Evolutionary conservation across 2,113 vertebrate species (phyloP).

Genomic region (Urocitellus parryii): DNA sequence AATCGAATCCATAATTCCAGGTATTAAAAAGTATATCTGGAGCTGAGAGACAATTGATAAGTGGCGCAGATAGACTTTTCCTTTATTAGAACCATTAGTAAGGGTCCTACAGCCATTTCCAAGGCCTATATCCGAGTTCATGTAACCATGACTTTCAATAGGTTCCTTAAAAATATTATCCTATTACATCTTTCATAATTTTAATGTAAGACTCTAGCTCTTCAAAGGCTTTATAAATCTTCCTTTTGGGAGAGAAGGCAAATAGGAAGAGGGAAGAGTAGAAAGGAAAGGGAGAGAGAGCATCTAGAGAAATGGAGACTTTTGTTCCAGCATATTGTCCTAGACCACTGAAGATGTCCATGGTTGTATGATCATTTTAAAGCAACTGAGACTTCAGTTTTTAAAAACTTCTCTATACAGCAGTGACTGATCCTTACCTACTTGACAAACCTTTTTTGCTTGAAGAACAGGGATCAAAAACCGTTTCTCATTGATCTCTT

Average conservation of each 20-base stretch:
- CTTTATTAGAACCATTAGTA: neutral
- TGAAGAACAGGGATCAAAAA: conserved; percentile 68
- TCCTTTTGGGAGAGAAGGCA: neutral
- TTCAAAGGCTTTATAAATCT: conserved; percentile 17
- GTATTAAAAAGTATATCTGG: neutral
- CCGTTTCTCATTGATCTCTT: conserved; percentile 72
- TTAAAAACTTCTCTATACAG: conserved; percentile 28
- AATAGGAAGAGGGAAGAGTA: neutral
- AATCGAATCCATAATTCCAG: neutral
- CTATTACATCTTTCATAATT: conserved; percentile 32
- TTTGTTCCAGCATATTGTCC: conserved; percentile 6
- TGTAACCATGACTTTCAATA: neutral
- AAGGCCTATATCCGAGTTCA: neutral
- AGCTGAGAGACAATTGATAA: neutral
- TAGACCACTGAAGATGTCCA: neutral
- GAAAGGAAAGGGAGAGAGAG: neutral
- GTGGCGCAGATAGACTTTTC: neutral
- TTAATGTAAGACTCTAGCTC: neutral
- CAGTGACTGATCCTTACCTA: conserved; percentile 27
- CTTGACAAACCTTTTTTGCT: conserved; percentile 55
- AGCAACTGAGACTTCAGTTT: conserved; percentile 25
- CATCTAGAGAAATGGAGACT: neutral
- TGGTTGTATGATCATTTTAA: conserved; percentile 50
- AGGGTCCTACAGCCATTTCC: neutral
- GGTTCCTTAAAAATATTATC: conserved; percentile 27